Percentiles rank a stretch among this genome's conserved stretches.
Evolutionary conservation across 2,113 vertebrate genomes (phyloP).

Genomic region (Clarias magur): DNA sequence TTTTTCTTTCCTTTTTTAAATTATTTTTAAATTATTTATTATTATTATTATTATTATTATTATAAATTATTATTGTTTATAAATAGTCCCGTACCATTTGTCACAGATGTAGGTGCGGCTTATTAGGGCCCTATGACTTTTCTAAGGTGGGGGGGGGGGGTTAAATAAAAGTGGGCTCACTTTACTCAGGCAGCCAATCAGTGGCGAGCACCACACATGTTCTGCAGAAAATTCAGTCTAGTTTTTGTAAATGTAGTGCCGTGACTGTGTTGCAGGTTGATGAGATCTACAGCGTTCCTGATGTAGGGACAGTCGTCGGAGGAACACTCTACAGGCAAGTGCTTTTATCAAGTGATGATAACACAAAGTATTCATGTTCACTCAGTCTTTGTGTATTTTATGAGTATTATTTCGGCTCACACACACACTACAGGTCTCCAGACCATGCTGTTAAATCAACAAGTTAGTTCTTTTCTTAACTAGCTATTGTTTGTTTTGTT

Average conservation of each 20-base stretch:
- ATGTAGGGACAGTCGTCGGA: conserved; percentile 95
- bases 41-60: too few relatives aligned
- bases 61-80: too few relatives aligned
- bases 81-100: too few relatives aligned
- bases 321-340: conserved; percentile 91
- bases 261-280: conserved; percentile 79
- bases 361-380: background rate
- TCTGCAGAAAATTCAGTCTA: too few relatives aligned
- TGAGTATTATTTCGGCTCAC: background rate
- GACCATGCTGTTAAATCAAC: background rate
- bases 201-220: too few relatives aligned
- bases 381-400: background rate
- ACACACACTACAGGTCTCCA: background rate
- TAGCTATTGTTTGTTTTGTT: background rate
- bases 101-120: too few relatives aligned
- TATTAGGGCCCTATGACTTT: too few relatives aligned
- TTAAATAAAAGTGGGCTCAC: too few relatives aligned
- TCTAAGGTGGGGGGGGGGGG: too few relatives aligned
- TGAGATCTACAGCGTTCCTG: conserved; percentile 96
- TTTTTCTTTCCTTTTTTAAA: too few relatives aligned
- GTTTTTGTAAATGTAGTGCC: background rate
- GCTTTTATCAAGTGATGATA: background rate
- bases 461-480: background rate
- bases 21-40: too few relatives aligned
- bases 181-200: too few relatives aligned